Base-by-base conservation (phyloP, 2,888 invertebrate species). In the Hirtodrosophila cameraria region DNA sequence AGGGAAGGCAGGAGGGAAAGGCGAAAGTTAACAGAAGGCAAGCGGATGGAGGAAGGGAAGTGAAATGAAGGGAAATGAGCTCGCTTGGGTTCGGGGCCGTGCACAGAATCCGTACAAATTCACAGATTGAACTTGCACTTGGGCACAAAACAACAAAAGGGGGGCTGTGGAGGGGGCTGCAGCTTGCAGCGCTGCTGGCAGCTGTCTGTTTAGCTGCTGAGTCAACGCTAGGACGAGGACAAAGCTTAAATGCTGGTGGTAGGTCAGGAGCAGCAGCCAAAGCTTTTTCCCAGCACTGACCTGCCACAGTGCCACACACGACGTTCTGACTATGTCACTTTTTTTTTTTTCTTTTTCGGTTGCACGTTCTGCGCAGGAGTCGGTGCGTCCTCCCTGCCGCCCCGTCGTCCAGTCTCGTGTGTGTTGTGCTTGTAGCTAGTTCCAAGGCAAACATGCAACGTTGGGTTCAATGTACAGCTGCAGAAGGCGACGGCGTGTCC, bases 111-210 rank as follows among this genome's bases (percentile, higher is more conserved):
- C 87, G 68, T 86, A 71, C 68, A 79, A 83, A 77, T 82, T 83
- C 75, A 75, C 71, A 80, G 86, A 84, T 88, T 88, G 88, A 88
- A 88, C 88, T 88, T 88, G 88, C 88, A 88, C 88, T 88, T 88
- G 88, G 81, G 73, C 82, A 63, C 73, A 65, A 62, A 75, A 78
- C 60, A 65, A 18, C 43, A 66, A 60, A 63, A 15, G 33, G 2
- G 1, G 13, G 3, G 1, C 1, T 4, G 6, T 7, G 25, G 9
- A 1, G n/a, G n/a, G 6, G 5, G 9, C 1, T n/a, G 1, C 1
- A 1, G 15, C 6, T 35, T 8, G 2, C 11, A n/a, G n/a, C 7
- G n/a, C 9, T 11, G 4, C 2, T 3, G 3, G 13, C n/a, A n/a
- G n/a, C n/a, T n/a, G n/a, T 28, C 2, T 7, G 0, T 12, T 12